phyloP scores from a whole-genome alignment of 2,797 vertebrate genomes.

The Scarus forsteni region DNA sequence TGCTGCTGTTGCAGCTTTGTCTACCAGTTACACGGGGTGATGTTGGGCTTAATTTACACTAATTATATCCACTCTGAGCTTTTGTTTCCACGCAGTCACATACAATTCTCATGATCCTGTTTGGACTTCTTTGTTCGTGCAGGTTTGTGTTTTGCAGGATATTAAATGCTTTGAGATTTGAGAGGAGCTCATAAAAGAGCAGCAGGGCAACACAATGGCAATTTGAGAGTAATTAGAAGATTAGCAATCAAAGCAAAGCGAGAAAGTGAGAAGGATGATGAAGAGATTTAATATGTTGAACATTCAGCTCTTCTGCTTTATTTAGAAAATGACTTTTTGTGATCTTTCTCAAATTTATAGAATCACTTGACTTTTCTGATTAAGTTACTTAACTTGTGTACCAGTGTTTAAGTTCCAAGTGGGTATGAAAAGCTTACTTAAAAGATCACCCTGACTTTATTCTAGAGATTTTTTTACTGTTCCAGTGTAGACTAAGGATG shows the following conservation, averaged over 20 bases:
- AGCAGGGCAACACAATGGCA: not conserved
- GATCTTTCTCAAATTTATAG: not conserved
- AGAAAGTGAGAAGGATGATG: constrained; percentile 25
- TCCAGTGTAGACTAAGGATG: too few relatives aligned
- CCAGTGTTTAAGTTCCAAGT: not conserved
- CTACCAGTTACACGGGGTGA: constrained; percentile 19
- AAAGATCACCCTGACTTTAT: too few relatives aligned
- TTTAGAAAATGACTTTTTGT: not conserved
- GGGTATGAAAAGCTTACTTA: too few relatives aligned
- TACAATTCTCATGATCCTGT: constrained; percentile 16
- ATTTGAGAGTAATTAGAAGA: constrained; percentile 27
- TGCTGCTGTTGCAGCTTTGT: constrained; percentile 35
- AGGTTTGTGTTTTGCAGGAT: constrained; percentile 13
- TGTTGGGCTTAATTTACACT: constrained; percentile 57
- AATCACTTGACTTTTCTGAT: not conserved
- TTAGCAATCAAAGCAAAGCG: constrained; percentile 36
- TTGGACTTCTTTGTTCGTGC: constrained; percentile 9
- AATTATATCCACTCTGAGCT: constrained; percentile 47
- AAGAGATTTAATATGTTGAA: constrained; percentile 24
- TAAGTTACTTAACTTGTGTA: not conserved
- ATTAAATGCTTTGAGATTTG: constrained; percentile 8
- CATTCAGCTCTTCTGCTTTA: not conserved
- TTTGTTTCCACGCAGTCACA: constrained; percentile 10
- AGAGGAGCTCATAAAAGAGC: not conserved
- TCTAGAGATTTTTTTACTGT: too few relatives aligned